Conservation (phyloP, 23 tunicate genomes). For the Aplidium turbinatum region DNA sequence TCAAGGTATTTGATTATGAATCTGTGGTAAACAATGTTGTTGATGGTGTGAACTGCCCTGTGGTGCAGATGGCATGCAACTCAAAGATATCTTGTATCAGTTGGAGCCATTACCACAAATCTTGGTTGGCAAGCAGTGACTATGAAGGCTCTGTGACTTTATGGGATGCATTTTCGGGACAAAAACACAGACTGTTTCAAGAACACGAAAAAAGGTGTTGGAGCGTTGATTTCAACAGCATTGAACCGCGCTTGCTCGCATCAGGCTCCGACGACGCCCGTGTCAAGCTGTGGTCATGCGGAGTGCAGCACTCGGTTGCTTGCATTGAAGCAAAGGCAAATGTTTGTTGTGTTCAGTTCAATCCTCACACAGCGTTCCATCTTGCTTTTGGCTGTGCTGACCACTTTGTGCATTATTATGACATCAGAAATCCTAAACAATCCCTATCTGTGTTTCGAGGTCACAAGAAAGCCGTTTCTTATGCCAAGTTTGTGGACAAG, state of each 20-base stretch:
- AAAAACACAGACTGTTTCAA: conserved; percentile 66
- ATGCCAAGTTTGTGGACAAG: conserved; percentile 82
- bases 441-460: conserved; percentile 86
- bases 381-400: conserved; percentile 97
- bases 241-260: conserved; percentile 87
- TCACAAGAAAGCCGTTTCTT: conserved; percentile 99
- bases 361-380: conserved; percentile 87
- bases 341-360: conserved; percentile 98
- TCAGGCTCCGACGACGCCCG: conserved; percentile 99
- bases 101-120: conserved; percentile 96
- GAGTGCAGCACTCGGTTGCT: conserved; percentile 72
- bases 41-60: conserved; percentile 77
- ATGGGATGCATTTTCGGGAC: conserved; percentile 96
- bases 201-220: conserved; percentile 99
- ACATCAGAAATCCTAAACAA: conserved; percentile 80
- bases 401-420: conserved; percentile 97
- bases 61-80: conserved; percentile 93
- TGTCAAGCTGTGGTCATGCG: conserved; percentile 90
- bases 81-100: conserved; percentile 93
- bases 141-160: conserved; percentile 92
- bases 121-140: conserved; percentile 93
- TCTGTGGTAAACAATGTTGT: conserved; percentile 83
- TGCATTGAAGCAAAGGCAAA: conserved; percentile 97
- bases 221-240: conserved; percentile 98
- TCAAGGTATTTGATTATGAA: conserved; percentile 96